phyloP scores from a whole-genome alignment of 1,140 invertebrate species.

The Lanistes nyassanus region DNA sequence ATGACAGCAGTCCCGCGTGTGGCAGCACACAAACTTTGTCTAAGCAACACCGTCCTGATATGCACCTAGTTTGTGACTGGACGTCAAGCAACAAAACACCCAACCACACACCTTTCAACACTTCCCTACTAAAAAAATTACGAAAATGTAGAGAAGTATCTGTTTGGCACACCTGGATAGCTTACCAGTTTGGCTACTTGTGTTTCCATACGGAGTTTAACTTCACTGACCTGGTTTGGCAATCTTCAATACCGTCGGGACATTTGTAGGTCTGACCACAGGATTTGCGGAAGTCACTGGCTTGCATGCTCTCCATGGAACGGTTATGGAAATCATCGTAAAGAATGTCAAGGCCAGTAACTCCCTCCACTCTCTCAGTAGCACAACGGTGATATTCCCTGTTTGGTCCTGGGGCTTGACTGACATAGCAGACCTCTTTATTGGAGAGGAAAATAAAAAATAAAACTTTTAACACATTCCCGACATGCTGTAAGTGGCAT shows the following conservation, averaged over 20 bases:
- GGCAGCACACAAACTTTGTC: no score
- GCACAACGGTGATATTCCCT: slow-evolving; percentile 63
- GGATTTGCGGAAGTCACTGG: slow-evolving; percentile 63
- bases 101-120: no score
- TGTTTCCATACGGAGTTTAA: background rate
- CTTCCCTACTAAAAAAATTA: no score
- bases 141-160: no score
- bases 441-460: slow-evolving; percentile 1
- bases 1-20: no score
- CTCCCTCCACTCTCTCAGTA: slow-evolving; percentile 68
- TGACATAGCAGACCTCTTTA: slow-evolving; percentile 66
- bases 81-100: no score
- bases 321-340: slow-evolving; percentile 68
- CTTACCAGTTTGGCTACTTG: no score
- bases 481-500: no score
- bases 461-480: no score
- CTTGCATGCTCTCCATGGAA: slow-evolving; percentile 66
- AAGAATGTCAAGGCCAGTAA: slow-evolving; percentile 68
- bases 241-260: slow-evolving; percentile 62
- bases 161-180: no score
- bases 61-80: no score
- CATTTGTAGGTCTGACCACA: slow-evolving; percentile 65
- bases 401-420: slow-evolving; percentile 59
- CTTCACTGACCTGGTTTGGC: slow-evolving; percentile 60
- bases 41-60: no score